Conservation (phyloP, 2,888 invertebrate species). For the Leptinotarsa peninsularis region DNA sequence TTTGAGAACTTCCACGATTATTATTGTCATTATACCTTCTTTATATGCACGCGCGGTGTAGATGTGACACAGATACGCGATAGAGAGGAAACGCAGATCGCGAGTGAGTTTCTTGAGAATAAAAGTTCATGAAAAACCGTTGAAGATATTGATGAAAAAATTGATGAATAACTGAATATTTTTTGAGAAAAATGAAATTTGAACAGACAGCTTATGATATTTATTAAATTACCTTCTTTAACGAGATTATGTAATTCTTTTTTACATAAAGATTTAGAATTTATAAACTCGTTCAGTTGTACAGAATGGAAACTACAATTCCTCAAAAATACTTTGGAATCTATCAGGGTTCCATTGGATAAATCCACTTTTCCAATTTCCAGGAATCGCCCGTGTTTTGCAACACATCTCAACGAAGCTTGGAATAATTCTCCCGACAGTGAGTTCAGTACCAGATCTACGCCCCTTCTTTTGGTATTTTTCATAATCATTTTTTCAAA, state of each 20-base stretch:
- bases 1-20: no score
- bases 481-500: conserved; percentile 89
- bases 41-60: no score
- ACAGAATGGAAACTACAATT: conserved; percentile 84
- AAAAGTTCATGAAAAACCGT: no score
- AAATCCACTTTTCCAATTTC: conserved; percentile 90
- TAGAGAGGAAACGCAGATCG: no score
- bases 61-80: no score
- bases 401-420: conserved; percentile 75
- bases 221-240: conserved; percentile 60
- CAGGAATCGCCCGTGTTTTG: conserved; percentile 75
- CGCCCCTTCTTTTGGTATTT: conserved; percentile 87
- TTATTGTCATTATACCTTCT: no score
- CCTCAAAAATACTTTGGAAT: conserved; percentile 77
- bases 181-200: no score
- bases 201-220: no score
- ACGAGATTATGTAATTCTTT: conserved; percentile 69
- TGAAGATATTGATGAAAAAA: no score
- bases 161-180: no score
- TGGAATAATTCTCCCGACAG: conserved; percentile 89
- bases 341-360: conserved; percentile 71
- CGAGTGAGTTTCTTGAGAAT: no score
- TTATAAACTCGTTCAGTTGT: conserved; percentile 76
- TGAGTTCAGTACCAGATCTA: conserved; percentile 91
- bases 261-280: conserved; percentile 67